Base-by-base conservation (phyloP, 2,888 invertebrate genomes). In the Orthosia incerta region DNA sequence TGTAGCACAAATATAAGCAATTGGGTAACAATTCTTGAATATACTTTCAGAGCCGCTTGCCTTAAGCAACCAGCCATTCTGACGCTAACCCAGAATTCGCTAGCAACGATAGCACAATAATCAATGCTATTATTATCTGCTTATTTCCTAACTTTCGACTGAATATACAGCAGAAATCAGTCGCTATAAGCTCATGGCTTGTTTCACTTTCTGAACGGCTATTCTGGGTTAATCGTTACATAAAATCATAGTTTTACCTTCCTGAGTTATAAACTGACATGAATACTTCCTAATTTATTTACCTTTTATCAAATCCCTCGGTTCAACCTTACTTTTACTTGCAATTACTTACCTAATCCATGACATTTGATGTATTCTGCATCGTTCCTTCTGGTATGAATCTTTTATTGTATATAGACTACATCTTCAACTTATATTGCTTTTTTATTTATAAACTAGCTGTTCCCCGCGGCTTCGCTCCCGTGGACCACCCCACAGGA, bases 211-310 rank as follows among this genome's bases (percentile, higher is more conserved):
- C 60, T 67, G 45, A 50, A 55, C 56, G 62, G 31, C 72, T 60
- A 71, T 70, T 50, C 64, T 31, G 66, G 51, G 67, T 71, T 83
- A 71, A 78, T 68, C 62, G 66, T 75, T 74, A 72, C 70, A 68
- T 83, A 78, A 85, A 81, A 63, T 63, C 50, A 48, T 74, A 67
- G 60, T 56, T 80, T 62, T 71, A 51, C 74, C 60, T 79, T 71
- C 57, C 59, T 68, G 71, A 79, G 59, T 62, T 83, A 73, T 74
- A 70, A 69, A 65, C 74, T 74, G 72, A 71, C 72, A 84, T 77
- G 20, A 78, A 72, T 48, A 64, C 31, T 69, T 69, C 48, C 45
- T 20, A 74, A 75, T 74, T 70, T 81, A 76, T 72, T 76, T 73
- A 71, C 45, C 57, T 60, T 71, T 65, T 59, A 63, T 63, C 71